phyloP scores from a whole-genome alignment of 2,888 invertebrate species.

The Halictus quadricinctus region DNA sequence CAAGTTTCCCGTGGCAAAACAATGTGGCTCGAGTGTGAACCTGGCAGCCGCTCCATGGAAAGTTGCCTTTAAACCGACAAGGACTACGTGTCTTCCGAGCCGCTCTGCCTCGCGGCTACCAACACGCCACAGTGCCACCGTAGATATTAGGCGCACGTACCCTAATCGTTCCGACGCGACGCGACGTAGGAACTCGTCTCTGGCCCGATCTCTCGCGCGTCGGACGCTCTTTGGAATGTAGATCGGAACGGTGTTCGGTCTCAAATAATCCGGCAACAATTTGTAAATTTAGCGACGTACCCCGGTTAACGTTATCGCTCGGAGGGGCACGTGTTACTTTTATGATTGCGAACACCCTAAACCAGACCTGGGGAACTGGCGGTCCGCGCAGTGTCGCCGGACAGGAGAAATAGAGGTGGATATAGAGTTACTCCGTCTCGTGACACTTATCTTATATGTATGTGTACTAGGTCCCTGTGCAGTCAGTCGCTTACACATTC shows the following conservation, averaged over 20 bases:
- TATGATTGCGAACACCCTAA: not conserved
- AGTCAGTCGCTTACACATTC: too few relatives aligned
- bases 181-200: not conserved
- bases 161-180: slow-evolving; percentile 17
- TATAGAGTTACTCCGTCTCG: too few relatives aligned
- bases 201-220: not conserved
- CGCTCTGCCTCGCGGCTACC: slow-evolving; percentile 12
- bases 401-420: too few relatives aligned
- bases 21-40: slow-evolving; percentile 77
- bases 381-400: too few relatives aligned
- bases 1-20: slow-evolving; percentile 79
- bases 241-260: not conserved
- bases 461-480: too few relatives aligned
- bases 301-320: not conserved
- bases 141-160: not conserved
- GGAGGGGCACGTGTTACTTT: not conserved
- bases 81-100: slow-evolving; percentile 30
- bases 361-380: too few relatives aligned
- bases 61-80: slow-evolving; percentile 61
- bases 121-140: not conserved
- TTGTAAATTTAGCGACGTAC: not conserved
- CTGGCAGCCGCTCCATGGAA: slow-evolving; percentile 68
- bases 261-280: not conserved
- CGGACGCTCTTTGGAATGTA: slow-evolving; percentile 17
- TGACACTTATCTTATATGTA: too few relatives aligned